phyloP scores from a whole-genome alignment of 2,888 invertebrate genomes.

The Hemaris fuciformis region DNA sequence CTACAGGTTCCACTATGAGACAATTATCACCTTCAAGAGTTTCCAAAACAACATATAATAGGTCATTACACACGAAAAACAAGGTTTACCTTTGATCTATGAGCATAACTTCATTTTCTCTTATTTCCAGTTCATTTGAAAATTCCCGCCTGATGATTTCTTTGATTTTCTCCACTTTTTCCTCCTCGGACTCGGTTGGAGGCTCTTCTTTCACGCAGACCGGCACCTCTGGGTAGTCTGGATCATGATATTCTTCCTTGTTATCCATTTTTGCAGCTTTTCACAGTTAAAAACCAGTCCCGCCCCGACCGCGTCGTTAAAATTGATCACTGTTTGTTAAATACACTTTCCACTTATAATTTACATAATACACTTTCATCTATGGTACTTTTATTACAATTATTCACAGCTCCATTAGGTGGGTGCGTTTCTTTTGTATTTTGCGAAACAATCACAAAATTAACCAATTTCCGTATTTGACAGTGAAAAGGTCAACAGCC shows the following conservation, averaged over 20 bases:
- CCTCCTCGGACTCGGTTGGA: slow-evolving; percentile 52
- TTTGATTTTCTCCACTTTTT: slow-evolving; percentile 76
- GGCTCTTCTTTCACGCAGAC: slow-evolving; percentile 48
- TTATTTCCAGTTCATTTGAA: slow-evolving; percentile 84
- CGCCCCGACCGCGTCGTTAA: slow-evolving; percentile 47
- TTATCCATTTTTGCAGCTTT: slow-evolving; percentile 57
- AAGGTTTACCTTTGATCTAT: slow-evolving; percentile 84
- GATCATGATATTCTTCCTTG: slow-evolving; percentile 81
- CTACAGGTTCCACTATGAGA: not conserved
- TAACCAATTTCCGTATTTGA: slow-evolving; percentile 68
- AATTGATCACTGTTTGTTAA: slow-evolving; percentile 31
- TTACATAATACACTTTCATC: slow-evolving; percentile 25
- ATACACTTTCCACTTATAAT: slow-evolving; percentile 36
- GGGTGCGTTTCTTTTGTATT: slow-evolving; percentile 33
- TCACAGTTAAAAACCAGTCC: slow-evolving; percentile 44
- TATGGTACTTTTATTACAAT: slow-evolving; percentile 39
- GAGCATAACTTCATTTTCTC: slow-evolving; percentile 86
- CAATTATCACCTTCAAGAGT: not conserved
- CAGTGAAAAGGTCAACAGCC: slow-evolving; percentile 72
- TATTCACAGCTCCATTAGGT: slow-evolving; percentile 44
- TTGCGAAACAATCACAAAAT: slow-evolving; percentile 48
- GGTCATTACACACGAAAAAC: slow-evolving; percentile 20
- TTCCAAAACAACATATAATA: not conserved
- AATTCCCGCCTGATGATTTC: slow-evolving; percentile 87
- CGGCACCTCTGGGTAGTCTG: slow-evolving; percentile 76